Evolutionary conservation across 92 coral and sea anemone species (phyloP), one percentile per base, ranked within the genome.

Genomic region (Chrysogorgia sp.): DNA sequence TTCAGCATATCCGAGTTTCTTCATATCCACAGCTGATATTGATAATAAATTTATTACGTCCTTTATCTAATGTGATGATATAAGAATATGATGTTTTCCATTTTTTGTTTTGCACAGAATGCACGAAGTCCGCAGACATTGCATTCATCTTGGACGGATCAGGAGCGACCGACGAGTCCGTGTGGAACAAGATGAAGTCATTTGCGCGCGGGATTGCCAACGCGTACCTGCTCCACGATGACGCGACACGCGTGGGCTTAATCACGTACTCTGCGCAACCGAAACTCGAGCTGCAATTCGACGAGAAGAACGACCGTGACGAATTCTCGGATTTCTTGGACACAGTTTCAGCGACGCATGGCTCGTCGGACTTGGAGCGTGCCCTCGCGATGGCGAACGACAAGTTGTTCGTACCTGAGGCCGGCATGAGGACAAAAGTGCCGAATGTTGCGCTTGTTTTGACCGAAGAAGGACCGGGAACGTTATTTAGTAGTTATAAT

Each of bases 101-200:
- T 25, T 32, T 40, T 21, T 14, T 67, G 53, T 32, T 26, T 14
- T 20, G 34, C 58, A 3, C 57, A 94, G 98, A 83, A 26, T 94
- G 98, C 71, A 76, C 83, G 25, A 89, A 94, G 52, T n/a, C 91
- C 23, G 69, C 92, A 8, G 98, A 94, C 82, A 82, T 94, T 26
- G 92, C 97, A 21, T 94, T 94, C 82, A 74, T 91, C 21, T 19
- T 94, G 90, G 98, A 94, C 60, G 90, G 94, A 3, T 94, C 98
- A 64, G 94, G 92, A 5, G 88, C 94, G 24, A 70, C 88, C 19
- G 98, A 94, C 48, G 97, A 94, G 74, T 83, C 98, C 1, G 91
- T 87, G 43, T 96, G 99, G 99, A 96, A 96, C 56, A 79, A 85
- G 34, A 86, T 88, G 52, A 96, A 96, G 72, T 96, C 92, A 74